phyloP scores from a whole-genome alignment of 1,140 invertebrate genomes.

The Nomia melanderi region DNA sequence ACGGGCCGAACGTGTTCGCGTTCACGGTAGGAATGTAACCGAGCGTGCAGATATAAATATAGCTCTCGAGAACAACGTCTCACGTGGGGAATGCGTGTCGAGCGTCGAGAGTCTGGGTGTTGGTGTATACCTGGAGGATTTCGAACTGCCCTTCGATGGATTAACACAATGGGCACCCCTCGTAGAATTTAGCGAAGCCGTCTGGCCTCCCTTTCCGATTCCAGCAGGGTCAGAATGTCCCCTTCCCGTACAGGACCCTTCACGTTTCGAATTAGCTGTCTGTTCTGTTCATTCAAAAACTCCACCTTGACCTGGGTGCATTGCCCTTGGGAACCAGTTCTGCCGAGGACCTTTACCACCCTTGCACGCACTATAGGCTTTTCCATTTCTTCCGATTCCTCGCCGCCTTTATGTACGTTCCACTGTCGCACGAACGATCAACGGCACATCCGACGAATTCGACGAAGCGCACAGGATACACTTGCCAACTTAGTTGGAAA shows the following conservation, averaged over 20 bases:
- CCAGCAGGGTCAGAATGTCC: slow-evolving; percentile 98
- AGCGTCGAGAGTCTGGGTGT: too few relatives aligned
- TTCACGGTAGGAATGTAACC: neutral
- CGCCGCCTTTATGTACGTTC: slow-evolving; percentile 23
- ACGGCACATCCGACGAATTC: slow-evolving; percentile 16
- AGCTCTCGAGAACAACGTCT: neutral
- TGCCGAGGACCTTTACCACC: slow-evolving; percentile 96
- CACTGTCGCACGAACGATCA: slow-evolving; percentile 12
- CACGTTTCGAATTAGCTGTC: slow-evolving; percentile 99
- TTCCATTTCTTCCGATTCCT: slow-evolving; percentile 84
- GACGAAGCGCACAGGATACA: neutral
- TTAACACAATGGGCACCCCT: neutral
- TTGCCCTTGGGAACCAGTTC: slow-evolving; percentile 99
- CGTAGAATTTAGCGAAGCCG: slow-evolving; percentile 89
- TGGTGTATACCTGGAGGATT: neutral
- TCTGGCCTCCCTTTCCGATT: slow-evolving; percentile 99
- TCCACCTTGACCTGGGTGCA: slow-evolving; percentile 99
- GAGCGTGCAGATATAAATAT: neutral
- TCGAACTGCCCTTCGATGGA: too few relatives aligned
- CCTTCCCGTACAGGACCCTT: slow-evolving; percentile 99
- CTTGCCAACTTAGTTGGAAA: slow-evolving; percentile 34
- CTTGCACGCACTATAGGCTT: slow-evolving; percentile 92
- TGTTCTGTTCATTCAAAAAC: slow-evolving; percentile 98
- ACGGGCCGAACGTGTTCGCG: too few relatives aligned
- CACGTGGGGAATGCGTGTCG: too few relatives aligned